Evolutionary conservation across 2,113 vertebrate species (phyloP).

Genomic region (Hippocampus zosterae): DNA sequence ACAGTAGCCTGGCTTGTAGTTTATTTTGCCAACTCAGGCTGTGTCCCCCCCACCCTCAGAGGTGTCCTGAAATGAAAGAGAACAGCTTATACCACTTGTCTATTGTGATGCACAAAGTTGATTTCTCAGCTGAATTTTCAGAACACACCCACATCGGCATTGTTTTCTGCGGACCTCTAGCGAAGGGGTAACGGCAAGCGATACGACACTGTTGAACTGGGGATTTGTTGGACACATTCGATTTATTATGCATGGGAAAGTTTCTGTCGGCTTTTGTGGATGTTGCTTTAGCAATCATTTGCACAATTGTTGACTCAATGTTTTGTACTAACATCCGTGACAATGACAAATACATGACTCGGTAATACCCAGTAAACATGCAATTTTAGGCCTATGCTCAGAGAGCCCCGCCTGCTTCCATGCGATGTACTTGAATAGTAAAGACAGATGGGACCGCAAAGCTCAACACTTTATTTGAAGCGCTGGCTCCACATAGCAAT

Average conservation of each 20-base stretch:
- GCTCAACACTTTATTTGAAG: conserved; percentile 62
- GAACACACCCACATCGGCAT: conserved; percentile 1
- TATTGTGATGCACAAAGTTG: conserved; percentile 14
- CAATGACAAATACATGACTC: not conserved
- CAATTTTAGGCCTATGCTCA: not conserved
- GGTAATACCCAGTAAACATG: not conserved
- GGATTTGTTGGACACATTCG: not conserved
- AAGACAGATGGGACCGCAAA: conserved; percentile 51
- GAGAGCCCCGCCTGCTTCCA: conserved; percentile 18
- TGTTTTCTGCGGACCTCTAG: not conserved
- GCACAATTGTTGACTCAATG: not conserved
- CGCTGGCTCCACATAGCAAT: conserved; percentile 53
- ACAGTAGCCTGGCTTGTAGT: not conserved
- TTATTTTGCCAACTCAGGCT: not conserved
- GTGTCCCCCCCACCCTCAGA: not conserved
- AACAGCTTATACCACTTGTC: not conserved
- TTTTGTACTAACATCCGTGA: not conserved
- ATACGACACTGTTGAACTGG: not conserved
- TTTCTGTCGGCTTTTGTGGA: not conserved
- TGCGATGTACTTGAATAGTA: conserved; percentile 42
- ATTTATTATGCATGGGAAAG: not conserved
- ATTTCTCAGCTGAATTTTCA: conserved; percentile 11
- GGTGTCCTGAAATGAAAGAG: not conserved
- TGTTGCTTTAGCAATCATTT: not conserved
- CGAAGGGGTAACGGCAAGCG: not conserved